Percentiles rank a stretch among this genome's conserved stretches.
phyloP scores from a whole-genome alignment of 1,140 invertebrate species.

The Apis cerana region DNA sequence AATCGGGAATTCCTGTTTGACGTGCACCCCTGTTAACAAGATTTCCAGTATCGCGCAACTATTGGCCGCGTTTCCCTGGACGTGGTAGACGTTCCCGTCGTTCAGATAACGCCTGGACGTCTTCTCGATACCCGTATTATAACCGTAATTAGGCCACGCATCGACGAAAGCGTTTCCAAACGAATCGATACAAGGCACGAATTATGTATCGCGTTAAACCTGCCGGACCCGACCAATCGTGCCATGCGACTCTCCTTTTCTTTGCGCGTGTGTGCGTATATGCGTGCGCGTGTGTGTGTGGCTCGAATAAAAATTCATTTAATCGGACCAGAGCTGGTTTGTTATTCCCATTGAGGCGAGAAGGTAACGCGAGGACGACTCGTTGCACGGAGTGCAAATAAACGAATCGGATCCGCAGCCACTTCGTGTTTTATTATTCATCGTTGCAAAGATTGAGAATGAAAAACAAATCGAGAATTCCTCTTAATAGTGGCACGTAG shows the following conservation, averaged over 20 bases:
- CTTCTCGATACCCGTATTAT: conserved; percentile 32
- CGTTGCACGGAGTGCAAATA: background rate
- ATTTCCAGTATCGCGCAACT: conserved; percentile 22
- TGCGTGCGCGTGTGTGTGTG: background rate
- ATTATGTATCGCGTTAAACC: conserved; percentile 8
- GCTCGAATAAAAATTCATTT: conserved; percentile 25
- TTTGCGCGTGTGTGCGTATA: too few species aligned
- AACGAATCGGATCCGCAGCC: too few species aligned
- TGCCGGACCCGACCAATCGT: background rate
- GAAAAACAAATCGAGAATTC: too few species aligned
- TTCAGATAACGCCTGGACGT: conserved; percentile 39
- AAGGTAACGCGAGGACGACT: background rate
- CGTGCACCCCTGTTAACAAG: conserved; percentile 18
- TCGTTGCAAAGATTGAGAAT: too few species aligned
- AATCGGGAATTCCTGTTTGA: conserved; percentile 41
- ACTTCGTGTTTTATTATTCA: too few species aligned
- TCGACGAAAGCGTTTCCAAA: background rate
- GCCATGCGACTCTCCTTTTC: background rate
- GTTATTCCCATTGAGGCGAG: background rate
- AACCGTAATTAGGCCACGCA: conserved; percentile 43
- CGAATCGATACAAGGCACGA: conserved; percentile 26
- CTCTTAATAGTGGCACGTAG: background rate
- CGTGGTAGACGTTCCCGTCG: conserved; percentile 7
- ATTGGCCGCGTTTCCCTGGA: conserved; percentile 24
- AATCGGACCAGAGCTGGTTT: background rate